A percentile compares a stretch with the other conserved stretches of the same genome.
These are phyloP conservation scores for Choristoneura fumiferana DNA, from an alignment of 1,140 invertebrate genomes.

Conservation along the genomic window DNA sequence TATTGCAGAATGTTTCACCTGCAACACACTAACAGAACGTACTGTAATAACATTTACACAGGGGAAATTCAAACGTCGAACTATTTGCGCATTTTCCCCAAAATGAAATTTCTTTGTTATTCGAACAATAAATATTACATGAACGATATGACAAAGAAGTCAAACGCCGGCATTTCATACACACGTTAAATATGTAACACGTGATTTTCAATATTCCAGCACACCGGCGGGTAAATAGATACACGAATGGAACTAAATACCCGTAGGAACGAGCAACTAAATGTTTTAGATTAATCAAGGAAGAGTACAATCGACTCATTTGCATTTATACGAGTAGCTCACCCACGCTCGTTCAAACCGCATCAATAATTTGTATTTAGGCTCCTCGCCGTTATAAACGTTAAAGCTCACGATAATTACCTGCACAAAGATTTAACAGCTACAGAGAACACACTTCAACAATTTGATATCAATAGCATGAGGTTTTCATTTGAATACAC, in stretches of 20 bases:
- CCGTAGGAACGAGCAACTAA: constrained; percentile 26
- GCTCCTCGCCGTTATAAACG: constrained; percentile 3
- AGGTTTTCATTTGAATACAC: background rate
- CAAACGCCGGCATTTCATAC: constrained; percentile 48
- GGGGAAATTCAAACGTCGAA: constrained; percentile 72
- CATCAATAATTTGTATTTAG: constrained; percentile 34
- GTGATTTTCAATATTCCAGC: constrained; percentile 12
- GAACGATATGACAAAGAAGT: constrained; percentile 62
- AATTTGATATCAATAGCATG: too few relatives aligned
- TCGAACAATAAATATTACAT: constrained; percentile 67
- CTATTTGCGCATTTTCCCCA: constrained; percentile 66
- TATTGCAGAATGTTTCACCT: constrained; percentile 58
- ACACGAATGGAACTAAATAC: constrained; percentile 21
- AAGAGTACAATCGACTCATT: constrained; percentile 52
- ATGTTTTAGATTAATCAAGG: constrained; percentile 53
- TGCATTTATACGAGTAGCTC: constrained; percentile 59
- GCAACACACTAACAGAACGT: constrained; percentile 46
- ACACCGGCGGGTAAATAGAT: background rate
- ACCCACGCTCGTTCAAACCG: constrained; percentile 35
- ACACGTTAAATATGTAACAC: constrained; percentile 43
- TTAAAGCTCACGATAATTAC: constrained; percentile 9
- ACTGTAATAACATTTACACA: constrained; percentile 71
- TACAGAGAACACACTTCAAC: too few relatives aligned
- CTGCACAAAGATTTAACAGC: background rate
- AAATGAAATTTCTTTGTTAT: constrained; percentile 70